Percentiles rank a stretch among this genome's conserved stretches.
Conservation (phyloP, 2,888 invertebrate species). For the Tetranychus piercei region DNA sequence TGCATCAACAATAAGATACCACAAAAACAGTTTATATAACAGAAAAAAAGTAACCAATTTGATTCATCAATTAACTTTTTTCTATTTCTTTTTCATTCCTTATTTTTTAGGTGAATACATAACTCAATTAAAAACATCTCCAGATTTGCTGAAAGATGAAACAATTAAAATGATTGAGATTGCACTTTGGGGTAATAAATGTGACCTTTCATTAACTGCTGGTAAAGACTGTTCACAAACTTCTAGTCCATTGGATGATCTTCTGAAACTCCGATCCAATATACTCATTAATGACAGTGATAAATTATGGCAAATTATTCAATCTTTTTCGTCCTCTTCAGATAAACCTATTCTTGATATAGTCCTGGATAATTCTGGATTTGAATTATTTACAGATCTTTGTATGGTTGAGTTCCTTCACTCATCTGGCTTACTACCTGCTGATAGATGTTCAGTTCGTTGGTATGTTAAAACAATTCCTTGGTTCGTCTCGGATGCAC, state of each 20-base stretch:
- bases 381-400: slow-evolving; percentile 74
- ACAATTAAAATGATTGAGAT: slow-evolving; percentile 24
- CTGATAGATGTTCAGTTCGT: slow-evolving; percentile 40
- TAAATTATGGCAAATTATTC: not conserved
- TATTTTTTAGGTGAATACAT: slow-evolving; percentile 7
- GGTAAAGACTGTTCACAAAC: slow-evolving; percentile 45
- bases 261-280: slow-evolving; percentile 40
- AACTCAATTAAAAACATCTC: not conserved
- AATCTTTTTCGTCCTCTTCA: not conserved
- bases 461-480: slow-evolving; percentile 74
- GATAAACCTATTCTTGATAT: slow-evolving; percentile 32
- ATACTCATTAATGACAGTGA: slow-evolving; percentile 43
- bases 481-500: slow-evolving; percentile 90
- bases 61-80: not conserved
- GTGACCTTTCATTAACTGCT: slow-evolving; percentile 67
- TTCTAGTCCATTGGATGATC: slow-evolving; percentile 40
- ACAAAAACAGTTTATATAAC: no score
- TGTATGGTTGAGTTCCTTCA: slow-evolving; percentile 64
- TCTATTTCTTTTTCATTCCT: no score
- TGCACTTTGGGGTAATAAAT: slow-evolving; percentile 84
- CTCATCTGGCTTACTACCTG: slow-evolving; percentile 38
- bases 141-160: not conserved
- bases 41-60: not conserved
- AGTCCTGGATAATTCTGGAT: slow-evolving; percentile 79
- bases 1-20: no score